These are phyloP conservation scores for Dreissena rostriformis DNA, from an alignment of 1,140 invertebrate genomes.

Conservation along the genomic window DNA sequence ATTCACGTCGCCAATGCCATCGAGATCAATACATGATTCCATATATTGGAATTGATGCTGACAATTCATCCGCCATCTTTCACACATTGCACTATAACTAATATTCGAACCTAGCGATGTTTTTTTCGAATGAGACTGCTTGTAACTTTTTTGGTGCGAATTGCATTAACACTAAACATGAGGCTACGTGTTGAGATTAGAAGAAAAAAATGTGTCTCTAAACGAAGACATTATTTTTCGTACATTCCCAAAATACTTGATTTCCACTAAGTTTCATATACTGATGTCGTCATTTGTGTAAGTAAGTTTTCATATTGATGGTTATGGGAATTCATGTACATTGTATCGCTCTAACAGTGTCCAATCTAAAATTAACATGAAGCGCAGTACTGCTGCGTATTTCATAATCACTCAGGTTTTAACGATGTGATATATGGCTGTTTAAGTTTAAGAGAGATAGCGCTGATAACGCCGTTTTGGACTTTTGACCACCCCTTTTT, in stretches of 20 bases:
- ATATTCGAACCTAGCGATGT: no score
- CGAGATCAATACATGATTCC: no score
- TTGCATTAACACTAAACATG: no score
- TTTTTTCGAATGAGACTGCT: no score
- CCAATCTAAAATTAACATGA: constrained; percentile 42
- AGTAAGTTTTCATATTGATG: constrained; percentile 25
- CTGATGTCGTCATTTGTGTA: constrained; percentile 33
- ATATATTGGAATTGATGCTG: no score
- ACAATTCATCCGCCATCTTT: no score
- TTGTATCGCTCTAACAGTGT: constrained; percentile 29
- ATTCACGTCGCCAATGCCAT: no score
- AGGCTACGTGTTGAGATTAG: no score
- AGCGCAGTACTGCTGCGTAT: constrained; percentile 40
- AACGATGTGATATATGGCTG: constrained; percentile 36
- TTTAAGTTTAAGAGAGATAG: constrained; percentile 26
- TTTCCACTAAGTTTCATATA: constrained; percentile 22
- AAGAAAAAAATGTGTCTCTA: no score
- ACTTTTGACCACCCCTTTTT: constrained; percentile 42
- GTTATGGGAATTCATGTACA: constrained; percentile 36
- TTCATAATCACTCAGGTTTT: constrained; percentile 38
- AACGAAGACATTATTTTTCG: no score
- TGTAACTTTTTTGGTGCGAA: no score
- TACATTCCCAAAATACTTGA: neutral
- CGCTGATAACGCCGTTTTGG: constrained; percentile 20
- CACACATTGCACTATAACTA: no score